Conservation (phyloP, 1,140 invertebrate species). For the Habropoda laboriosa region DNA sequence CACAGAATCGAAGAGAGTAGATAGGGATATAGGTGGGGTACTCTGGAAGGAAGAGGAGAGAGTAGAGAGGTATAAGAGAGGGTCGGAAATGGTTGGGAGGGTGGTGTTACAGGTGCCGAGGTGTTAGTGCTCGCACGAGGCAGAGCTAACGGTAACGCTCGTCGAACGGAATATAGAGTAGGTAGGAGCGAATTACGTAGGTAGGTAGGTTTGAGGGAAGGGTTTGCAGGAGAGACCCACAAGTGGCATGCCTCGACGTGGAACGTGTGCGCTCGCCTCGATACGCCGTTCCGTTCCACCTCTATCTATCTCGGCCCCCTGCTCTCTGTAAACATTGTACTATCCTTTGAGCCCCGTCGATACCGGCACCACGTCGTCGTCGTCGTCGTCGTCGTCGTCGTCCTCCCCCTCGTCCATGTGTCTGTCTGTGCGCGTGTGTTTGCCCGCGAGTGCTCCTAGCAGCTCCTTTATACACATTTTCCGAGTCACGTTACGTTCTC, state of each 20-base stretch:
- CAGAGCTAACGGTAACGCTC: constrained; percentile 62
- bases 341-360: constrained; percentile 43
- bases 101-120: constrained; percentile 63
- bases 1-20: constrained; percentile 22
- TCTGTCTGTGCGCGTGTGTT: not conserved
- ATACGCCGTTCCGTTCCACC: constrained; percentile 1
- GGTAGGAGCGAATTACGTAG: constrained; percentile 45
- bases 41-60: constrained; percentile 5
- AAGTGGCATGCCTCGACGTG: constrained; percentile 60
- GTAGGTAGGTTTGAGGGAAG: constrained; percentile 47
- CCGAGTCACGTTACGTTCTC: not conserved
- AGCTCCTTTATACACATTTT: not conserved
- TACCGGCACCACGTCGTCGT: constrained; percentile 7
- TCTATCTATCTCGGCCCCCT: constrained; percentile 26
- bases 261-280: constrained; percentile 44
- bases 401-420: no score
- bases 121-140: constrained; percentile 54
- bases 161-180: constrained; percentile 72
- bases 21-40: not conserved
- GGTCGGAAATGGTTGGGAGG: constrained; percentile 30
- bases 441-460: not conserved
- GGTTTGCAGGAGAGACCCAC: constrained; percentile 66
- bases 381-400: no score
- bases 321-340: constrained; percentile 44
- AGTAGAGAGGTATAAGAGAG: not conserved